Conservation (phyloP, 2,888 invertebrate species). For the Saturnia pavonia region DNA sequence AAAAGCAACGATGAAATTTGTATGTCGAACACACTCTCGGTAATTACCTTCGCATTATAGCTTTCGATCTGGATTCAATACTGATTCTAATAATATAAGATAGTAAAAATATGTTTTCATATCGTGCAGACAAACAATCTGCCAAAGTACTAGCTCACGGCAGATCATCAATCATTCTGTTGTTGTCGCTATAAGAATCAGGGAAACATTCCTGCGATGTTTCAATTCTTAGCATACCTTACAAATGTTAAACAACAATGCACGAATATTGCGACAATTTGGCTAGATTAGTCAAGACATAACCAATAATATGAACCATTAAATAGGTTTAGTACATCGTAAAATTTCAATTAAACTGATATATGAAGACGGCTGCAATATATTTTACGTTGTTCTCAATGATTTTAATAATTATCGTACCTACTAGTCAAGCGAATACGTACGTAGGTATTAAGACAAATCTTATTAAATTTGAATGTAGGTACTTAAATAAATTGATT, state of each 20-base stretch:
- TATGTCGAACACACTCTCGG: constrained; percentile 38
- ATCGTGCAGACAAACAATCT: constrained; percentile 38
- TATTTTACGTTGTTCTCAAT: constrained; percentile 29
- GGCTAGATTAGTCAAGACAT: constrained; percentile 24
- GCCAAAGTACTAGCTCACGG: constrained; percentile 29
- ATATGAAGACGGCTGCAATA: constrained; percentile 26
- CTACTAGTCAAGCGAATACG: not conserved
- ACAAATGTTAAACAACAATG: constrained; percentile 9
- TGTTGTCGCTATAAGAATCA: constrained; percentile 15
- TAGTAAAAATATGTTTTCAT: constrained; percentile 34
- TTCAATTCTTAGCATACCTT: not conserved
- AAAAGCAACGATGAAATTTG: constrained; percentile 41
- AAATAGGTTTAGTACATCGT: constrained; percentile 33
- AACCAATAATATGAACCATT: constrained; percentile 34
- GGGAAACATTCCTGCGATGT: not conserved
- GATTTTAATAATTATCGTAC: not conserved
- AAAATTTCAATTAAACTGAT: constrained; percentile 34
- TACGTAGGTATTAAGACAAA: not conserved
- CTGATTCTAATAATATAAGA: constrained; percentile 43
- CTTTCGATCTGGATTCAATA: constrained; percentile 48
- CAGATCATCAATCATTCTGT: constrained; percentile 24
- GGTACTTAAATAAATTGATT: not conserved
- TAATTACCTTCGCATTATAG: constrained; percentile 40
- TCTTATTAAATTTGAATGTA: not conserved
- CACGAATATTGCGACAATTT: constrained; percentile 5